These are phyloP conservation scores for Drosophila repleta DNA, from an alignment of 1,140 invertebrate species.

Conservation along the genomic window DNA sequence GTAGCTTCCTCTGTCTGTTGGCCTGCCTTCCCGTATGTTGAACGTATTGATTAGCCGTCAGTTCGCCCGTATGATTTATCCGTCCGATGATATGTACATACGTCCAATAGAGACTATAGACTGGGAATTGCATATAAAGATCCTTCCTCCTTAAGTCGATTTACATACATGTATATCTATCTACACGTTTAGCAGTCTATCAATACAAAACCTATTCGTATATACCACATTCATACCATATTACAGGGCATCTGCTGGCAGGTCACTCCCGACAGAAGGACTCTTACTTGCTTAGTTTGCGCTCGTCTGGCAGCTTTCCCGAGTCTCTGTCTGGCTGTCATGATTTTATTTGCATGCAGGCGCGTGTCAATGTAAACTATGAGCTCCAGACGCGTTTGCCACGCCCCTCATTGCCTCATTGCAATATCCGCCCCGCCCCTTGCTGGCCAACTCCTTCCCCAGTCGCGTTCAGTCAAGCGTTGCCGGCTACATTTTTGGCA, in stretches of 20 bases:
- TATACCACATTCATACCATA: too few species aligned
- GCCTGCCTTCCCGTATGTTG: too few species aligned
- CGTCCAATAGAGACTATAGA: too few species aligned
- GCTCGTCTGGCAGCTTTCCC: conserved; percentile 36
- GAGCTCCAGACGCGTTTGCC: conserved; percentile 38
- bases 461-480: conserved; percentile 44
- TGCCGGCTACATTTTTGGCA: conserved; percentile 62
- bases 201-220: too few species aligned
- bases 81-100: too few species aligned
- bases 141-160: too few species aligned
- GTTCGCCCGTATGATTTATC: too few species aligned
- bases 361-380: conserved; percentile 62
- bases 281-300: conserved; percentile 4
- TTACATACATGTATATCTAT: too few species aligned
- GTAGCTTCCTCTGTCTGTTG: too few species aligned
- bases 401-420: neutral
- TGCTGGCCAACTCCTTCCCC: neutral
- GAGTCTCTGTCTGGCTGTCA: conserved; percentile 58
- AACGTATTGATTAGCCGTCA: too few species aligned
- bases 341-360: conserved; percentile 63
- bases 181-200: too few species aligned
- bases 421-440: neutral
- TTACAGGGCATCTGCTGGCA: neutral
- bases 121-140: too few species aligned
- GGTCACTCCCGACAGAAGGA: neutral